Base-by-base conservation (phyloP, 2,113 vertebrate genomes). In the Urocolius indicus region DNA sequence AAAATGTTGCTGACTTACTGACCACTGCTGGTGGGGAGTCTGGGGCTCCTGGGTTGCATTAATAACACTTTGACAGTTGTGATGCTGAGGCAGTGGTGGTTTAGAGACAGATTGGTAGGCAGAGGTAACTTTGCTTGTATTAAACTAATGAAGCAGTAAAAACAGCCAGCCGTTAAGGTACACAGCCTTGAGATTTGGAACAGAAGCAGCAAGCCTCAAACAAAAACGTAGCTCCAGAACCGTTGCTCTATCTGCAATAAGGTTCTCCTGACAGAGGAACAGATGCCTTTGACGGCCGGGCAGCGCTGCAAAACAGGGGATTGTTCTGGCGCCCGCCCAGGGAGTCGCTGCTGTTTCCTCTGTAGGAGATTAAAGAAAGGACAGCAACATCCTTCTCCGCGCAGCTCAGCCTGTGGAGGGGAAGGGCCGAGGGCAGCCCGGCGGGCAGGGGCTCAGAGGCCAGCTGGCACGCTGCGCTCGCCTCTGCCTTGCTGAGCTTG, bases 281-380 rank as follows among this genome's bases (percentile, higher is more conserved):
- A 67, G 79, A 63, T 55, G 49, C 45, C 84, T 82, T 55, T 75
- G 63, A 36, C 88, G 76, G 22, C 48, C 58, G 61, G 30, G 65
- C 26, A 48, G 54, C 54, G 57, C 89, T 92, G 82, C 59, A 75
- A 65, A 86, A 48, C 12, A 30, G 23, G 55, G 41, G 45, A 52
- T 87, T 96, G 88, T 93, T 93, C 86, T 61, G 68, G 89, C 38
- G 51, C 34, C 14, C 45, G 0, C 62, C 80, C 23, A n/a, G 87
- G 91, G 88, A 92, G 61, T 10, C 85, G 67, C 86, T 91, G 82
- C 68, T 78, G 3, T 94, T 96, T 96, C 94, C 88, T 92, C 57
- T 48, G 22, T 16, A 5, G 57, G 61, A 36, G 81, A 75, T 93
- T 65, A 92, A 84, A 93, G 88, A 36, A 41, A 87, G 54, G 27